Conservation (phyloP, 2,113 vertebrate genomes). For the Chloebia gouldiae region DNA sequence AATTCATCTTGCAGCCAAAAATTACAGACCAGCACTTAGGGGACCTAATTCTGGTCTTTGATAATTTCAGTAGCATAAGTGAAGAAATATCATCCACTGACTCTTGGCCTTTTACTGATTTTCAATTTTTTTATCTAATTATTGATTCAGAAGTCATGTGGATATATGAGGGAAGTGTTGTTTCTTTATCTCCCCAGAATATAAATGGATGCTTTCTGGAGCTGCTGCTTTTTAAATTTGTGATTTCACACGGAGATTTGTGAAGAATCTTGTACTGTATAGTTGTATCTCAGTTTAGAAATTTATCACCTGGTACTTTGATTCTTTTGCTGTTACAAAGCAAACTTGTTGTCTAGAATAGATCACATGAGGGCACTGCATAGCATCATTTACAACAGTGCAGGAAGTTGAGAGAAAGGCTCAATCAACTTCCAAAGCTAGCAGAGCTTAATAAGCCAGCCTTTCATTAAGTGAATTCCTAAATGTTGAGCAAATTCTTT, state of each 20-base stretch:
- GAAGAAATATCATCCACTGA: background rate
- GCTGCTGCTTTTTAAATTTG: background rate
- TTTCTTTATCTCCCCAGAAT: background rate
- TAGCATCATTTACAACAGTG: slow-evolving; percentile 63
- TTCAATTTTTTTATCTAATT: background rate
- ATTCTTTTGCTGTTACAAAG: slow-evolving; percentile 38
- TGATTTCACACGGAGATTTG: background rate
- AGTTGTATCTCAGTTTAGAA: background rate
- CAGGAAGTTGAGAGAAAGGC: slow-evolving; percentile 74
- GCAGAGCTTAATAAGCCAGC: slow-evolving; percentile 71
- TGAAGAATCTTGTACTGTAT: background rate
- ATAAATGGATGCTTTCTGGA: background rate
- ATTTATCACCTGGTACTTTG: slow-evolving; percentile 35
- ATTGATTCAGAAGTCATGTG: background rate
- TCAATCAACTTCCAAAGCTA: slow-evolving; percentile 53
- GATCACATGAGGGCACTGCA: slow-evolving; percentile 70
- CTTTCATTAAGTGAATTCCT: slow-evolving; percentile 81
- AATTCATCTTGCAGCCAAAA: background rate
- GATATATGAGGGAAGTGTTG: background rate
- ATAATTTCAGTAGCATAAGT: background rate
- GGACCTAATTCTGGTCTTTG: background rate
- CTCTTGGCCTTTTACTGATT: background rate
- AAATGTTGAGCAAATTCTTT: slow-evolving; percentile 77
- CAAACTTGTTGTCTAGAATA: slow-evolving; percentile 38
- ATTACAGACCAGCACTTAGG: background rate